Conservation (phyloP, 2,888 invertebrate species). For the Morinoia aosen region DNA sequence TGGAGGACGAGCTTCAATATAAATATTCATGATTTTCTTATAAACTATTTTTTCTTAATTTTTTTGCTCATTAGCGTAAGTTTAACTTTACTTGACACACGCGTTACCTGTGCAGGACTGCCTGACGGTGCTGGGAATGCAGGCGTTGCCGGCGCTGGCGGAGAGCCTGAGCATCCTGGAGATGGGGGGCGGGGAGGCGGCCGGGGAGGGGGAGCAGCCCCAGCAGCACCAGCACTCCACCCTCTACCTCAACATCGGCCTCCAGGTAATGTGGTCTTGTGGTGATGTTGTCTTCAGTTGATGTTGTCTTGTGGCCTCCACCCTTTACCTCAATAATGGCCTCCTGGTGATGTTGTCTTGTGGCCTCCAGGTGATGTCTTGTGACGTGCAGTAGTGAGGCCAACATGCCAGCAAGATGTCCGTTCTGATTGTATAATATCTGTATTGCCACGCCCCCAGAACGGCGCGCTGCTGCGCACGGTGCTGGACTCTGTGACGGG, state of each 20-base stretch:
- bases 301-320: background rate
- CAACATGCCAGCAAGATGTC: background rate
- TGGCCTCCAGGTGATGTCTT: background rate
- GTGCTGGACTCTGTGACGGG: slow-evolving; percentile 96
- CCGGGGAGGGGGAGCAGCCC: slow-evolving; percentile 70
- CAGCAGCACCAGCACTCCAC: slow-evolving; percentile 76
- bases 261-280: slow-evolving; percentile 74
- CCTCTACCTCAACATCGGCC: slow-evolving; percentile 94
- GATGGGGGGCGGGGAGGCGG: slow-evolving; percentile 81
- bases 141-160: slow-evolving; percentile 94
- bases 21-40: too few species aligned
- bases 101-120: slow-evolving; percentile 79
- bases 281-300: background rate
- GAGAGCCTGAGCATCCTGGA: slow-evolving; percentile 98
- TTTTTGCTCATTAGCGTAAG: too few species aligned
- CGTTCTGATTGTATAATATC: background rate
- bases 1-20: too few species aligned
- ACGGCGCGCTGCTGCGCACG: slow-evolving; percentile 93
- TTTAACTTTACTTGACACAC: background rate
- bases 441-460: slow-evolving; percentile 74
- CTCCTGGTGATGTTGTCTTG: background rate
- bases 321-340: slow-evolving; percentile 68
- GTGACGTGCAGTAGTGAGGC: background rate
- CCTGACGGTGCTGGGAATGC: slow-evolving; percentile 94
- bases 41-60: too few species aligned